Base-by-base conservation (phyloP, 2,888 invertebrate genomes). In the Drosophila dives region DNA sequence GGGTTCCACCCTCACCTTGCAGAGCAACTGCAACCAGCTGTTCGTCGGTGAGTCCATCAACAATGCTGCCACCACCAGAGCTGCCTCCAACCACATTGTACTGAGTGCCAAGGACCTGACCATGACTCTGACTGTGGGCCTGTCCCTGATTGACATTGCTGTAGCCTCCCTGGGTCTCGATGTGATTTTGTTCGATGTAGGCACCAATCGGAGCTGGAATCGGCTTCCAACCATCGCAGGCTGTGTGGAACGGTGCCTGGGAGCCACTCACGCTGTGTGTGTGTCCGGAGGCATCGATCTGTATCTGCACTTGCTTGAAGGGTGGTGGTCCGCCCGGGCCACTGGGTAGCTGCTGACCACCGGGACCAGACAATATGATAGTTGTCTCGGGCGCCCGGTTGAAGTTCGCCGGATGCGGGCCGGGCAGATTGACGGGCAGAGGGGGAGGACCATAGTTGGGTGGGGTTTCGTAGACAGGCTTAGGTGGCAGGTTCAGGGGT, bases 141-240 rank as follows among this genome's bases (percentile, higher is more conserved):
- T 76, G 81, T 5, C 82, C 87, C 59, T 89, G 89, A 8, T 81
- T 55, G 6, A 92, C 92, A 12, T 91, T 85, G 40, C 90, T 92
- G 60, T 92, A 92, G 29, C 92, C 92, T 0, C 91, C 82, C 67
- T 92, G 92, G 0, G 90, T 90, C 29, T 92, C 91, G 33, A 92
- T 91, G 36, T 89, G 87, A 48, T 92, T 92, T 40, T 92, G 83
- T 64, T 92, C 91, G 12, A 92, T 79, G 55, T 89, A 89, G 33
- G 90, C 73, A 0, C 92, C 93, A 7, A 83, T 91, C 1, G 96
- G 94, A 1, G 97, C 96, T 11, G 97, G 95, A 70, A 97, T 97
- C 26, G 97, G 97, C 90, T 96, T 96, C 97, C 97, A 97, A 33
- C 97, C 97, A 81, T 97, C 97, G 87, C 97, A 97, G 2, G 93